Evolutionary conservation across 1,140 invertebrate genomes (phyloP).

Genomic region (Drosophila mayri): DNA sequence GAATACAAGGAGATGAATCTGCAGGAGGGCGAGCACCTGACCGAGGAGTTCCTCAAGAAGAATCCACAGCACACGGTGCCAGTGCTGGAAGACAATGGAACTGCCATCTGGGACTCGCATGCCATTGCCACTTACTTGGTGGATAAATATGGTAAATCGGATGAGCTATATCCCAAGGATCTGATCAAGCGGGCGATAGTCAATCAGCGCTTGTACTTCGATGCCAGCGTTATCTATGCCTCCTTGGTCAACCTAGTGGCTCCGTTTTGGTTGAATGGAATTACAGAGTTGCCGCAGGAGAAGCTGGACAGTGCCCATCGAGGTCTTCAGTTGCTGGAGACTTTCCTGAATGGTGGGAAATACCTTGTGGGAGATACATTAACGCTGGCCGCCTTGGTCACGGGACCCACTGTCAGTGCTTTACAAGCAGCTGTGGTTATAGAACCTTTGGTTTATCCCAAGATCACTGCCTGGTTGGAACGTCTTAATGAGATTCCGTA

Average conservation of each 20-base stretch:
- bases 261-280: slow-evolving; percentile 46
- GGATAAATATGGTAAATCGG: slow-evolving; percentile 86
- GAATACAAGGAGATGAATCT: slow-evolving; percentile 86
- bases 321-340: slow-evolving; percentile 85
- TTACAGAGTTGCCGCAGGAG: slow-evolving; percentile 47
- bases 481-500: slow-evolving; percentile 51
- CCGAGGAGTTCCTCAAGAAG: slow-evolving; percentile 85
- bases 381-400: slow-evolving; percentile 88
- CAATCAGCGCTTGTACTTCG: slow-evolving; percentile 87
- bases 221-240: slow-evolving; percentile 86
- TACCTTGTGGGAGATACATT: slow-evolving; percentile 86
- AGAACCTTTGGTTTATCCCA: slow-evolving; percentile 52
- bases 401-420: slow-evolving; percentile 83
- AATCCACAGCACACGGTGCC: slow-evolving; percentile 83
- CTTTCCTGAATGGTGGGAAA: slow-evolving; percentile 75
- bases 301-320: slow-evolving; percentile 72
- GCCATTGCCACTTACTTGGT: slow-evolving; percentile 86
- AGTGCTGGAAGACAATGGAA: slow-evolving; percentile 59
- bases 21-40: slow-evolving; percentile 87
- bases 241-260: slow-evolving; percentile 80
- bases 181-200: slow-evolving; percentile 85
- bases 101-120: slow-evolving; percentile 63
- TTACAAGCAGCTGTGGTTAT: slow-evolving; percentile 54
- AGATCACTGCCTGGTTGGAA: slow-evolving; percentile 57
- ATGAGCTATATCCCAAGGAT: slow-evolving; percentile 87